phyloP scores from a whole-genome alignment of 2,797 vertebrate genomes.

The Adrianichthys oophorus region DNA sequence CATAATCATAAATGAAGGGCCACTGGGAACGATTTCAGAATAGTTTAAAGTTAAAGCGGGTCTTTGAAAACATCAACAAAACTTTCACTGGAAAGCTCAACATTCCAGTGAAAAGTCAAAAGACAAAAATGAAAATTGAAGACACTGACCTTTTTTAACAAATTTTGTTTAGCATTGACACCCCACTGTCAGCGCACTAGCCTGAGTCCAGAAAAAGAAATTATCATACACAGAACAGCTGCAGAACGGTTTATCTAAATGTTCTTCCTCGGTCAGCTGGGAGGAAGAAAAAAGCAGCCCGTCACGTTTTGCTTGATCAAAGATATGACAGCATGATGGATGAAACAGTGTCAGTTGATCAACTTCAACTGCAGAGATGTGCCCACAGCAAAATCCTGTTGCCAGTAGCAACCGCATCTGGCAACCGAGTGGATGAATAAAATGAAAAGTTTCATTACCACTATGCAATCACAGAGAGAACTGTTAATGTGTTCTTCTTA shows the following conservation, averaged over 20 bases:
- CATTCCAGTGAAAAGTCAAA: too few species aligned
- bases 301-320: conserved; percentile 5
- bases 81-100: too few species aligned
- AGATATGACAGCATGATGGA: conserved; percentile 12
- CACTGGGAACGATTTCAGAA: too few species aligned
- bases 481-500: neutral
- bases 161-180: neutral
- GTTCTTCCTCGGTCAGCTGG: neutral
- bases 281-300: neutral
- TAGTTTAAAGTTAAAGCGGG: too few species aligned
- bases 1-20: too few species aligned
- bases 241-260: neutral
- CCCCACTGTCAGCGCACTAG: too few species aligned
- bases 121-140: too few species aligned
- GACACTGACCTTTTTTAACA: too few species aligned
- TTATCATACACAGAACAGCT: neutral
- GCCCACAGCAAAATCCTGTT: neutral
- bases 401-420: conserved; percentile 2
- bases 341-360: conserved; percentile 3
- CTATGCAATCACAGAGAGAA: neutral
- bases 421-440: neutral
- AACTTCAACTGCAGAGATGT: neutral
- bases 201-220: neutral
- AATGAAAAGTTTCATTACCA: neutral
- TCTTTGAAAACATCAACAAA: too few species aligned